Evolutionary conservation across 2,888 invertebrate genomes (phyloP).

Genomic region (Sabellastarte sp.): DNA sequence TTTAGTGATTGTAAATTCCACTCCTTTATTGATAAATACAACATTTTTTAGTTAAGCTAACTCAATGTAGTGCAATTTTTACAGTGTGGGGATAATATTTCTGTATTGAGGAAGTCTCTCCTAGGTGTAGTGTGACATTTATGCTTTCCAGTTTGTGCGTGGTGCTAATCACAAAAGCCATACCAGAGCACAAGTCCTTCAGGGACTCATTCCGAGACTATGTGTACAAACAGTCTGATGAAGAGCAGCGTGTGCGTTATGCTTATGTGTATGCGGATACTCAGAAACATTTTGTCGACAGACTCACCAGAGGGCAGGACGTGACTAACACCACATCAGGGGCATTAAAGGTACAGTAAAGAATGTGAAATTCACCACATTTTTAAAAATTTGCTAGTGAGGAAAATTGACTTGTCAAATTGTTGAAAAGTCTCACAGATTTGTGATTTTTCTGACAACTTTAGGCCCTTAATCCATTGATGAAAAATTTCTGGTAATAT

Average conservation of each 20-base stretch:
- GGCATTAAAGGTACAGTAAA: slow-evolving; percentile 43
- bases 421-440: too few species aligned
- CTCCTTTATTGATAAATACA: too few species aligned
- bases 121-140: background rate
- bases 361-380: too few species aligned
- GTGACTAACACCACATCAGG: slow-evolving; percentile 24
- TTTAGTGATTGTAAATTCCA: too few species aligned
- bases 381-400: too few species aligned
- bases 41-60: too few species aligned
- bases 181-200: slow-evolving; percentile 66
- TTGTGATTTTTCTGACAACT: too few species aligned
- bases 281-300: slow-evolving; percentile 79
- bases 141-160: slow-evolving; percentile 66
- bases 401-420: too few species aligned
- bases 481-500: too few species aligned
- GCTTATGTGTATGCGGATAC: slow-evolving; percentile 81
- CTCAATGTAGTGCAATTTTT: too few species aligned
- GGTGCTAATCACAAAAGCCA: slow-evolving; percentile 71
- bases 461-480: too few species aligned
- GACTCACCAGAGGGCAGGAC: slow-evolving; percentile 64
- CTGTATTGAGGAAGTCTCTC: background rate
- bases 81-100: too few species aligned
- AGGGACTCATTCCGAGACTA: slow-evolving; percentile 73
- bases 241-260: slow-evolving; percentile 70
- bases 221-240: slow-evolving; percentile 64